Evolutionary conservation across 2,888 invertebrate species (phyloP).

Genomic region (Odontothrips loti): DNA sequence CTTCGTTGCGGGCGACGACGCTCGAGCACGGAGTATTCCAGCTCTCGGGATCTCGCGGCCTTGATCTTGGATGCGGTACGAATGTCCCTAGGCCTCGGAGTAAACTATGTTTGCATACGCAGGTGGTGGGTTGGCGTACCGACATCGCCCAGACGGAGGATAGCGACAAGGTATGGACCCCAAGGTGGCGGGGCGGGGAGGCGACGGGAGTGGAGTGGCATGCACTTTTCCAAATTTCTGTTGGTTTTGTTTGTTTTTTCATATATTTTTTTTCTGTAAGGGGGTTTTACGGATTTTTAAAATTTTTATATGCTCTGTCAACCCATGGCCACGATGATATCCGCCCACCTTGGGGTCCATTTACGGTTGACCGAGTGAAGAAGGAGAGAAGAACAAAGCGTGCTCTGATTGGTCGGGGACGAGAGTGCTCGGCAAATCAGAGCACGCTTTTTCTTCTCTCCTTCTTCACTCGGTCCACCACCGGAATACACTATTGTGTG

Average conservation of each 20-base stretch:
- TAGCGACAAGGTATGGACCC: slow-evolving; percentile 28
- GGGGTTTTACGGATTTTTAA: no score
- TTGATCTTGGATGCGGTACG: not conserved
- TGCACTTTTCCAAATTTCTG: not conserved
- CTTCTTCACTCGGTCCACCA: no score
- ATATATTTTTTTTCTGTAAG: not conserved
- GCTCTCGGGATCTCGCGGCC: not conserved
- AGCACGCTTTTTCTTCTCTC: no score
- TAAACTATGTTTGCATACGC: not conserved
- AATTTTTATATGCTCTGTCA: no score
- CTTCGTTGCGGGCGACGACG: not conserved
- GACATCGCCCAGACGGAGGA: slow-evolving; percentile 10
- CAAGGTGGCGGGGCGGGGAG: slow-evolving; percentile 40
- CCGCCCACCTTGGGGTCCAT: no score
- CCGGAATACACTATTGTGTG: no score
- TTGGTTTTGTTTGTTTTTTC: slow-evolving; percentile 27
- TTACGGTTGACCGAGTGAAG: no score
- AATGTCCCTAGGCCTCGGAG: not conserved
- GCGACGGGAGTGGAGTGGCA: not conserved
- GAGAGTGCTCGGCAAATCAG: no score
- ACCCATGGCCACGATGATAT: no score
- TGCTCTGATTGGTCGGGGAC: no score
- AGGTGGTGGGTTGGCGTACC: slow-evolving; percentile 28
- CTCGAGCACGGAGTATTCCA: not conserved
- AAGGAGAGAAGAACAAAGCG: no score